phyloP scores from a whole-genome alignment of 2,113 vertebrate genomes.

The Tenrec ecaudatus region DNA sequence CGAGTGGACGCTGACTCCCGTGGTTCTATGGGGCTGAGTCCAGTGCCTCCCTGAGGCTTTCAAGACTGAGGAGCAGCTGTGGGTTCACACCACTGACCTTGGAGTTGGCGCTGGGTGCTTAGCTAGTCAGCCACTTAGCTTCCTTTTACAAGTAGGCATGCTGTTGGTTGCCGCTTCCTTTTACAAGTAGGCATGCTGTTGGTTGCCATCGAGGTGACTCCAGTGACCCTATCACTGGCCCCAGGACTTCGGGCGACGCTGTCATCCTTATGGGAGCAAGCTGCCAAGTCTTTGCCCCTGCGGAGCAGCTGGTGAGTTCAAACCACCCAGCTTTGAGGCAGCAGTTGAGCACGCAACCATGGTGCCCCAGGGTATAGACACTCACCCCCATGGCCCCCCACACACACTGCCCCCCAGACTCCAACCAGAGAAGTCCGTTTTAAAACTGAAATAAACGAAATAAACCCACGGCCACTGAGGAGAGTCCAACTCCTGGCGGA shows the following conservation, averaged over 20 bases:
- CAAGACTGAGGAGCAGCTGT: background rate
- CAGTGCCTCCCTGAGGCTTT: too few species aligned
- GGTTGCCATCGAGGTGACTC: background rate
- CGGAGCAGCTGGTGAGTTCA: background rate
- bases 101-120: background rate
- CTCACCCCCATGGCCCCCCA: background rate
- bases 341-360: background rate
- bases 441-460: too few species aligned
- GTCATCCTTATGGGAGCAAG: background rate
- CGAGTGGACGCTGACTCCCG: background rate
- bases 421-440: too few species aligned
- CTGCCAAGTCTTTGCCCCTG: background rate
- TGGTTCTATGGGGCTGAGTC: background rate
- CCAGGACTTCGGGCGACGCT: background rate
- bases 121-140: background rate
- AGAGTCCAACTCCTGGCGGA: too few species aligned
- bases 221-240: background rate
- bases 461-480: too few species aligned
- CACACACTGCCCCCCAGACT: too few species aligned
- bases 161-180: too few species aligned
- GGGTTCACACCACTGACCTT: background rate
- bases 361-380: background rate
- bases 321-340: background rate
- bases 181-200: background rate
- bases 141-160: too few species aligned